Base-by-base conservation (phyloP, 2,113 vertebrate species). In the Hiodon tergisus region DNA sequence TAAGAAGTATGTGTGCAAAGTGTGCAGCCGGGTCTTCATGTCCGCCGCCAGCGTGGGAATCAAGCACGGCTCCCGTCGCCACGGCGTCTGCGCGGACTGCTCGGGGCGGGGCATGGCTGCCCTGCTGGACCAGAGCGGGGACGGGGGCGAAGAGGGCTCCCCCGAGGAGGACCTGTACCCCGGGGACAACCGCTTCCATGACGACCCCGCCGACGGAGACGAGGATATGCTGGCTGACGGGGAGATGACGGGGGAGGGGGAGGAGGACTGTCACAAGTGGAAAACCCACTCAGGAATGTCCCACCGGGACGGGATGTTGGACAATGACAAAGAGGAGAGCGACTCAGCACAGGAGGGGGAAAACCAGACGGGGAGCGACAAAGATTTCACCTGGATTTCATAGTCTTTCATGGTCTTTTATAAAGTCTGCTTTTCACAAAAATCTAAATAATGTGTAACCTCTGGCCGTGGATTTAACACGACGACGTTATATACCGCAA, bases 1-100 rank as follows among this genome's bases (percentile, higher is more conserved):
- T 73, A 99, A 99, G 83, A 99, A 99, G 78, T 99, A 99, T 0
- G 96, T 98, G 57, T 99, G 97, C 84, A 99, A 99, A 85, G 94
- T 98, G 52, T 99, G 97, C 89, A 97, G 93, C 86, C 87, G 97
- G 0, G 97, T 98, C 78, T 99, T 99, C 87, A 95, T 98, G 95
- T 98, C 97, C 0, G 97, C 97, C 0, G 97, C 97, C 86, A 99
- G 97, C 4, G 97, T 99, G 76, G 97, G 97, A 17, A 99, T 99
- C 83, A 97, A 96, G 82, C 96, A 99, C 0, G 97, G 97, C 82
- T 98, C 97, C 0, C 92, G 97, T 1, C 94, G 97, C 3, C 97
- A 99, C 2, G 97, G 97, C 0, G 93, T 99, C 14, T 99, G 97
- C 0, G 89, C 92, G 0, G 96, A 98, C 82, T 99, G 97, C 82